A percentile compares a stretch with the other conserved stretches of the same genome.
These are phyloP conservation scores for Smittia sp. DNA, from an alignment of 2,888 invertebrate genomes.

Conservation along the genomic window DNA sequence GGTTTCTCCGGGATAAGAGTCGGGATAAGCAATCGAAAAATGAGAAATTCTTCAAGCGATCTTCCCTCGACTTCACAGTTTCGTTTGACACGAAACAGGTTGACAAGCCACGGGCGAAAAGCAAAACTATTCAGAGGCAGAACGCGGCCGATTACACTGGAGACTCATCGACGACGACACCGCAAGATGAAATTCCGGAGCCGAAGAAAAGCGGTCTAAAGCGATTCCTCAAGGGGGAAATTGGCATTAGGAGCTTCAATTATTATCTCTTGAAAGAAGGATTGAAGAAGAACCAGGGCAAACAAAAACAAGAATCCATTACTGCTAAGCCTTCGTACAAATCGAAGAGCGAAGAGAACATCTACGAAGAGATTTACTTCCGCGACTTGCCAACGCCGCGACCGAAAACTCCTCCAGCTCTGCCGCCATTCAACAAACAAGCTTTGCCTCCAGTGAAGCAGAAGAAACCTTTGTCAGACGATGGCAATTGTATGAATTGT, in stretches of 20 bases:
- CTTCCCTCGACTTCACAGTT: constrained; percentile 32
- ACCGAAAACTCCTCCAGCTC: constrained; percentile 24
- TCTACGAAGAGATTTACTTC: constrained; percentile 54
- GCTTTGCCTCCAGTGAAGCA: neutral
- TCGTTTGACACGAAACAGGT: constrained; percentile 22
- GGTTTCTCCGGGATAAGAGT: constrained; percentile 37
- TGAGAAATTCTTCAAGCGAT: constrained; percentile 32
- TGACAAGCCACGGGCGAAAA: constrained; percentile 39
- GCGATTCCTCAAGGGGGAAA: constrained; percentile 52
- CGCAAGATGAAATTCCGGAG: constrained; percentile 44
- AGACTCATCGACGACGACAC: constrained; percentile 39
- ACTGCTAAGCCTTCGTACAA: constrained; percentile 45
- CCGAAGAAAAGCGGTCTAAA: constrained; percentile 45
- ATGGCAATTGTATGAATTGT: constrained; percentile 36
- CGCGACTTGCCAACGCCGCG: constrained; percentile 43
- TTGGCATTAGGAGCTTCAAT: constrained; percentile 54
- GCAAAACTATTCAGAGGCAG: constrained; percentile 44
- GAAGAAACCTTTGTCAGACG: constrained; percentile 8
- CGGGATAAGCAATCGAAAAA: constrained; percentile 36
- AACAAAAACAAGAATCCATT: constrained; percentile 46
- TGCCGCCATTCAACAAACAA: constrained; percentile 37
- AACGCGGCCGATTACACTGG: constrained; percentile 43
- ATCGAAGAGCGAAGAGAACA: constrained; percentile 53
- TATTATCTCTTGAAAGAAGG: constrained; percentile 54
- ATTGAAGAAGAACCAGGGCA: constrained; percentile 50